Evolutionary conservation across 2,797 vertebrate species (phyloP).

Genomic region (Esox lucius): DNA sequence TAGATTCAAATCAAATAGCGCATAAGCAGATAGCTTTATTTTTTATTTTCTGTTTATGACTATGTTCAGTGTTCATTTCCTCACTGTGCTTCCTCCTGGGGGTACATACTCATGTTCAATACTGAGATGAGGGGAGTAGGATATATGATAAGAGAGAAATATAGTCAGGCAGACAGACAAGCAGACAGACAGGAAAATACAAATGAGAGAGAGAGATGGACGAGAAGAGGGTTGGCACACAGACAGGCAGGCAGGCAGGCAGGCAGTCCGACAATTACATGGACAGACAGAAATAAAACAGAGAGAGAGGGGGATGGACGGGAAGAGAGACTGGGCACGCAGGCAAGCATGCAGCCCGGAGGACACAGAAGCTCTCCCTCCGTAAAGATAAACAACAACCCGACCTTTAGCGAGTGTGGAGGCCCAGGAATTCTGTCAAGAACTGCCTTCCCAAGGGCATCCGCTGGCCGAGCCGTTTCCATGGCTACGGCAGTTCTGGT

Average conservation of each 20-base stretch:
- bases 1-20: neutral
- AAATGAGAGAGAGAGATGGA: neutral
- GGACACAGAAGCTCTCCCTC: constrained; percentile 39
- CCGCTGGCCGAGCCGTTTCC: constrained; percentile 65
- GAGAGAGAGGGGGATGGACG: neutral
- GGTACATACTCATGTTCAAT: neutral
- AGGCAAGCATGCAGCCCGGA: constrained; percentile 21
- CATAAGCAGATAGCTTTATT: neutral
- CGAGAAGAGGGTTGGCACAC: too few relatives aligned
- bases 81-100: neutral
- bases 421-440: constrained; percentile 66
- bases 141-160: neutral
- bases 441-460: constrained; percentile 71
- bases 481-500: constrained; percentile 65
- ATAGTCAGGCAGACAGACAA: neutral
- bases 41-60: neutral
- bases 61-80: neutral
- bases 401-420: constrained; percentile 63
- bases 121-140: neutral
- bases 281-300: too few relatives aligned
- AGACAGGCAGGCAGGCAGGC: too few relatives aligned
- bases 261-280: too few relatives aligned
- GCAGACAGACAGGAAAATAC: neutral
- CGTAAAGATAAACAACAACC: constrained; percentile 66
- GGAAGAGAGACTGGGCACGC: constrained; percentile 19